Evolutionary conservation across 35 echinoderm and acorn worm genomes (phyloP), one percentile per base, ranked within the genome.

Genomic region (Amphiura filiformis): DNA sequence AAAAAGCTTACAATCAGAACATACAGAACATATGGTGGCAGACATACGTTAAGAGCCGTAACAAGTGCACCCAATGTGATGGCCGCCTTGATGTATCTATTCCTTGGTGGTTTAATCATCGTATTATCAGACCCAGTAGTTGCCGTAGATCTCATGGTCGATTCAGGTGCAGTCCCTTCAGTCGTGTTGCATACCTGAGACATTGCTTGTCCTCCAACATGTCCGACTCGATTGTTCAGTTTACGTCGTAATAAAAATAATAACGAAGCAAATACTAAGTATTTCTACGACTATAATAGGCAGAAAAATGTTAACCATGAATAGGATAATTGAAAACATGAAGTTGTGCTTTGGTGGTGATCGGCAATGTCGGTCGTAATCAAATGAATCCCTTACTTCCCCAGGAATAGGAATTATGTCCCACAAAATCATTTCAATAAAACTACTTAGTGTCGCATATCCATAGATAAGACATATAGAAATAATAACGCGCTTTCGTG

Each of bases 51-150:
- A 33, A 85, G 39, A 7, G 64, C 56, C 12, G 35, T 31, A 14
- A 85, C 33, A 36, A 85, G 83, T 32, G 83, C 83, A 2, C 32
- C 83, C 32, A 85, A 36, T 13, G 83, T 85, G 2, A 85, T 36
- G 1, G 83, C 83, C 14, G 83, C 49, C 37, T 85, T 85, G 11
- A 70, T 0, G 56, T 85, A 85, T n/a, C 61, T 70, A 26, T 70
- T 70, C 28, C 26, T 70, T 11, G 61, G 61, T 3, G 1, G 1
- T 5, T 5, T 26, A 2, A 23, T 23, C 9, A 18, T 70, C 26
- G 26, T 26, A 13, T 18, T 70, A 26, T 4, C 61, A 70, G 61
- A 18, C 1, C 26, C 26, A 3, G 2, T 4, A 30, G 26, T 4
- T 70, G 61, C 7, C 2, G 17, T 70, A n/a, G 15, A 1, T 30